phyloP scores from a whole-genome alignment of 2,113 vertebrate genomes.

The Sylvietta virens region DNA sequence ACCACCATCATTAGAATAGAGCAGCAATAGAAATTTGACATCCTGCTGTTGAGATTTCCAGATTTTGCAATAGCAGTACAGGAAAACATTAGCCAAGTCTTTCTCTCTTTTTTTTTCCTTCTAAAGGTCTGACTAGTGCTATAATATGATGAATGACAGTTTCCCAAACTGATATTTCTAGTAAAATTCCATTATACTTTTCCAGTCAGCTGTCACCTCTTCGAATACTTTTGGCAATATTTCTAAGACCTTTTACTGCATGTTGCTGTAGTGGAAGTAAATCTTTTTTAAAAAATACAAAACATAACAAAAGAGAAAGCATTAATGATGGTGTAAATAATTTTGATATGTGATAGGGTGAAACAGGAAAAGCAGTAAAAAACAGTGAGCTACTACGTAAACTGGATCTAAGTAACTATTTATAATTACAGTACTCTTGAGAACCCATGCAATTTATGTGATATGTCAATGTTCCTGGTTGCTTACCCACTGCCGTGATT shows the following conservation, averaged over 20 bases:
- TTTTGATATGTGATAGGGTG: neutral
- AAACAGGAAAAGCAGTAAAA: slow-evolving; percentile 5
- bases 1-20: neutral
- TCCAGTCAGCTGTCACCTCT: neutral
- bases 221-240: neutral
- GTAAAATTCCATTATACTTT: neutral
- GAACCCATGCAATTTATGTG: slow-evolving; percentile 49
- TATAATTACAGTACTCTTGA: slow-evolving; percentile 45
- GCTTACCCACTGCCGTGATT: slow-evolving; percentile 26
- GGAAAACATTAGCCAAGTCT: neutral
- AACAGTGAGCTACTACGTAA: slow-evolving; percentile 11
- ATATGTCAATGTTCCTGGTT: slow-evolving; percentile 35
- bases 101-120: neutral
- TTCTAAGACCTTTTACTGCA: neutral
- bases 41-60: neutral
- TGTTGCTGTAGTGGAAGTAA: neutral
- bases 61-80: neutral
- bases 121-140: neutral
- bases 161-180: neutral
- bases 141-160: neutral
- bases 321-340: slow-evolving; percentile 36
- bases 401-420: slow-evolving; percentile 21
- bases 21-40: neutral
- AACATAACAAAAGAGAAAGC: neutral
- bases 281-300: neutral